These are phyloP conservation scores for Conops quadrifasciatus DNA, from an alignment of 2,888 invertebrate genomes.

Conservation along the genomic window DNA sequence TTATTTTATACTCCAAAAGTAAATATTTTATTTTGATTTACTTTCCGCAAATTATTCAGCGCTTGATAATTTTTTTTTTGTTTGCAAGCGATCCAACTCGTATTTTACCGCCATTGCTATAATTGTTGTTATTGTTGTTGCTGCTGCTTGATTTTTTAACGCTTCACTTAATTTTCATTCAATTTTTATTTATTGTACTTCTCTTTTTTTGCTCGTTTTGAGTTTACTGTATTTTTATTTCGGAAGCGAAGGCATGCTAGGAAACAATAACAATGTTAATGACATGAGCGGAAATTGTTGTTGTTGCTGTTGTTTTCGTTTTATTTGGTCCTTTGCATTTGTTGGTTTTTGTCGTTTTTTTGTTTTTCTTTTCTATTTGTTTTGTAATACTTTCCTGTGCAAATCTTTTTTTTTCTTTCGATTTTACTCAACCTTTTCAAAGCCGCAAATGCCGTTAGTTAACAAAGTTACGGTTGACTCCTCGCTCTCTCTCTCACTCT, in stretches of 20 bases:
- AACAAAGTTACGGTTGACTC: no score
- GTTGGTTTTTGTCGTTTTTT: background rate
- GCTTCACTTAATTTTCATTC: background rate
- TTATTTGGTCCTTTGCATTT: background rate
- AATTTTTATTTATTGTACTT: background rate
- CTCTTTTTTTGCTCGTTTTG: background rate
- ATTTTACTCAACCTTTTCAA: background rate
- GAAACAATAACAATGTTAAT: background rate
- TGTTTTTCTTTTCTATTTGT: background rate
- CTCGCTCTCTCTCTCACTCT: no score
- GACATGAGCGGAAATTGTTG: background rate
- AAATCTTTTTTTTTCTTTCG: background rate
- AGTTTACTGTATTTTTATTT: background rate
- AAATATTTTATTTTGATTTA: no score
- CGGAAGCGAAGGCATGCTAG: background rate
- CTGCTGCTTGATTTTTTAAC: background rate
- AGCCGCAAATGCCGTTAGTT: slow-evolving; percentile 2
- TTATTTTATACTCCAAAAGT: no score
- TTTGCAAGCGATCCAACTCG: background rate
- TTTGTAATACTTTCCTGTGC: slow-evolving; percentile 1
- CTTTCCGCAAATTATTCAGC: no score
- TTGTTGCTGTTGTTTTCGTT: background rate
- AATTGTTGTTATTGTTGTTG: background rate
- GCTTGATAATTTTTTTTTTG: no score
- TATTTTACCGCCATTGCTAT: background rate